Percentiles rank a stretch among this genome's conserved stretches.
These are phyloP conservation scores for Halichoeres trimaculatus DNA, from an alignment of 2,113 vertebrate species.

Conservation along the genomic window DNA sequence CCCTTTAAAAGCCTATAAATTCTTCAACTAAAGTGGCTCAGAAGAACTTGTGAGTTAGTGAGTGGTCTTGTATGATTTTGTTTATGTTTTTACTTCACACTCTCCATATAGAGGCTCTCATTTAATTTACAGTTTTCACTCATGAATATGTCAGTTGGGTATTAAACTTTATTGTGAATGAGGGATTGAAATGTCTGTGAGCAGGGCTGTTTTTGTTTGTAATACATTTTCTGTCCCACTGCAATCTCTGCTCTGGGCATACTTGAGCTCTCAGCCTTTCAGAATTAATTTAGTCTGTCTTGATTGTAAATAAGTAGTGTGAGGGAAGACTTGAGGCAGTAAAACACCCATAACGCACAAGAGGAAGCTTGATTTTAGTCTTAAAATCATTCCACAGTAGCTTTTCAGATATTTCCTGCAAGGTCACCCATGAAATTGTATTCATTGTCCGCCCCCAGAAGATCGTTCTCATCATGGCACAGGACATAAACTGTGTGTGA, in stretches of 20 bases:
- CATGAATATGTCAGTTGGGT: slow-evolving; percentile 11
- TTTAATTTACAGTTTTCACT: slow-evolving; percentile 15
- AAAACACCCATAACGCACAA: slow-evolving; percentile 41
- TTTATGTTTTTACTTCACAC: not conserved
- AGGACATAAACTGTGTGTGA: slow-evolving; percentile 46
- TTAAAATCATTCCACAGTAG: slow-evolving; percentile 44
- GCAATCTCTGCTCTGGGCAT: slow-evolving; percentile 38
- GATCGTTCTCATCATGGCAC: slow-evolving; percentile 34
- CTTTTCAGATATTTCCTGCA: slow-evolving; percentile 48
- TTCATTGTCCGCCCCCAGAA: slow-evolving; percentile 35
- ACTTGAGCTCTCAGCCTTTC: slow-evolving; percentile 37
- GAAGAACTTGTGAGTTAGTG: not conserved
- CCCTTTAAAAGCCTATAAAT: not conserved
- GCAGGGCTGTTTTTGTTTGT: slow-evolving; percentile 7
- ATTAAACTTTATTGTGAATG: slow-evolving; percentile 35
- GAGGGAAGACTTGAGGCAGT: slow-evolving; percentile 11
- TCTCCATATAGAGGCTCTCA: not conserved
- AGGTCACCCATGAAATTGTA: slow-evolving; percentile 66
- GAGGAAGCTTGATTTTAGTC: slow-evolving; percentile 38
- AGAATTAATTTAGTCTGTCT: slow-evolving; percentile 57
- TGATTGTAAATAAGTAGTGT: slow-evolving; percentile 46
- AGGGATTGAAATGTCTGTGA: slow-evolving; percentile 24
- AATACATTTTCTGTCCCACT: slow-evolving; percentile 32
- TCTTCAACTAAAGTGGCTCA: not conserved
- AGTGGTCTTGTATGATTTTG: not conserved